A percentile compares a stretch with the other conserved stretches of the same genome.
These are phyloP conservation scores for Stomatorhinus ivindoensis DNA, from an alignment of 2,113 vertebrate species.

Conservation along the genomic window DNA sequence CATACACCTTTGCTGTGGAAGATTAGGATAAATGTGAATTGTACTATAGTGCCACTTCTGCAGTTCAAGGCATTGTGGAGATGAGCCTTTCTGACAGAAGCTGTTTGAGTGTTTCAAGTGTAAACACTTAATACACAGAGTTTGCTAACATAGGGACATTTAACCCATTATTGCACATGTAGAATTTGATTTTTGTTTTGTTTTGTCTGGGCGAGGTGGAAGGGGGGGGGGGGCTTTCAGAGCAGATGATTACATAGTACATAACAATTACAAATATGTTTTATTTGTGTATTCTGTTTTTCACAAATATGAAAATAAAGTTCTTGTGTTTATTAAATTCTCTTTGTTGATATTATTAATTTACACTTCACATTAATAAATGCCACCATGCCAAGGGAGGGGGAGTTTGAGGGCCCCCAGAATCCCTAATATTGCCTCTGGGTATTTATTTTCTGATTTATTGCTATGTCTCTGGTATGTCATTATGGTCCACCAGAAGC, in stretches of 20 bases:
- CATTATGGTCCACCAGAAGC: background rate
- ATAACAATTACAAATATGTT: background rate
- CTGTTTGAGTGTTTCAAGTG: background rate
- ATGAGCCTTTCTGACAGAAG: background rate
- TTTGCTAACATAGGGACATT: background rate
- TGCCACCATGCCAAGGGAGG: background rate
- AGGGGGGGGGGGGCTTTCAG: too few species aligned
- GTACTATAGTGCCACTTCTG: background rate
- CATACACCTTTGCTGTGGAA: background rate
- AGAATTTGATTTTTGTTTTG: background rate
- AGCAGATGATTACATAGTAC: background rate
- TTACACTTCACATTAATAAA: background rate
- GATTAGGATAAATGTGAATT: background rate
- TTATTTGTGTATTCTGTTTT: background rate
- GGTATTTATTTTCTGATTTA: background rate
- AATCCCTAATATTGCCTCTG: background rate
- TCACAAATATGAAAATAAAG: background rate
- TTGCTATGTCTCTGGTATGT: background rate
- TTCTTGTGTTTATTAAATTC: background rate
- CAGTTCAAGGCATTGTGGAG: background rate
- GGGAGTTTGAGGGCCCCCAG: background rate
- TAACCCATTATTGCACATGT: background rate
- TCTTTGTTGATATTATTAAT: background rate
- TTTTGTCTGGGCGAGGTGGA: background rate
- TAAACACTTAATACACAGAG: background rate